Evolutionary conservation across 1,140 invertebrate species (phyloP).

Genomic region (Ectropis grisescens): DNA sequence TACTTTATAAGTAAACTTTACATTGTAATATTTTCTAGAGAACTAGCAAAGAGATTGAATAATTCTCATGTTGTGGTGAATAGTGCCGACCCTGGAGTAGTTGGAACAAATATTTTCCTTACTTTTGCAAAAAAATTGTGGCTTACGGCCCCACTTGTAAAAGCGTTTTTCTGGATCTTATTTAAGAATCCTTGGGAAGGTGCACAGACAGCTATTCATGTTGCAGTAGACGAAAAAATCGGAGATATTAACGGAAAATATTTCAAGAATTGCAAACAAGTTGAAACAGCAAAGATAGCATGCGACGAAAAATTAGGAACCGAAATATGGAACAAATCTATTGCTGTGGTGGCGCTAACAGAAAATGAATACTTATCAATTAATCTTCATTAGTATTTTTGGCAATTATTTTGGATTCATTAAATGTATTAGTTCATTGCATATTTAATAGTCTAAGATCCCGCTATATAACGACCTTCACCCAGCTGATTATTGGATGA

Average conservation of each 20-base stretch:
- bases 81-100: conserved; percentile 71
- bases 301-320: conserved; percentile 12
- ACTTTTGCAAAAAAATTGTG: neutral
- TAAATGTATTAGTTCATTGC: too few relatives aligned
- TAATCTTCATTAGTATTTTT: too few relatives aligned
- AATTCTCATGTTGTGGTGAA: conserved; percentile 70
- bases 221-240: conserved; percentile 26
- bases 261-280: conserved; percentile 29
- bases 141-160: conserved; percentile 1
- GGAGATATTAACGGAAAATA: conserved; percentile 32
- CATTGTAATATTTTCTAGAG: conserved; percentile 75
- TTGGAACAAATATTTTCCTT: conserved; percentile 64
- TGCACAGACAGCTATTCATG: conserved; percentile 36
- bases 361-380: too few relatives aligned
- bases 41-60: conserved; percentile 71
- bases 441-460: too few relatives aligned
- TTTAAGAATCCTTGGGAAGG: conserved; percentile 31
- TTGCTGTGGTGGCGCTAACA: conserved; percentile 22
- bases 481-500: too few relatives aligned
- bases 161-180: conserved; percentile 6
- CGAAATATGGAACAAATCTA: conserved; percentile 29
- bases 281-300: conserved; percentile 3
- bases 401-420: too few relatives aligned
- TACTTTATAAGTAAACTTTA: conserved; percentile 78
- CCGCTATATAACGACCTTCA: too few relatives aligned